phyloP scores from a whole-genome alignment of 2,888 invertebrate genomes.

The Agrotis puta region DNA sequence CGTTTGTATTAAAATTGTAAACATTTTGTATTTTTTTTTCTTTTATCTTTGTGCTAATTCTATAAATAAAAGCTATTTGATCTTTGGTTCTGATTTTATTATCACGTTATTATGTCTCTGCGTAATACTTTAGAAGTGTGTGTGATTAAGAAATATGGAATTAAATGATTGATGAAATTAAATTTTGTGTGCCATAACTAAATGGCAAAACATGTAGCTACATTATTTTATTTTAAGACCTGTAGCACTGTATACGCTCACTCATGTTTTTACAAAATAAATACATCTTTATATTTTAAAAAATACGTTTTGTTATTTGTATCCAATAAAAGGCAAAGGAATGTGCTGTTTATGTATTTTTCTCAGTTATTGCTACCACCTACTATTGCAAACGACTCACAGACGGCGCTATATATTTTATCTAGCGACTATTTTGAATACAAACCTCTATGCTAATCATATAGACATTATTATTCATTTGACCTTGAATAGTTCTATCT shows the following conservation, averaged over 20 bases:
- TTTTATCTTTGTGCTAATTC: conserved; percentile 29
- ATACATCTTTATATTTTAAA: too few relatives aligned
- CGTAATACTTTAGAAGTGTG: conserved; percentile 4
- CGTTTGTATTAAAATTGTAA: conserved; percentile 26
- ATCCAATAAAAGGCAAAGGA: not conserved
- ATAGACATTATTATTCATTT: not conserved
- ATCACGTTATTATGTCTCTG: conserved; percentile 20
- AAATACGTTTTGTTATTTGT: conserved; percentile 20
- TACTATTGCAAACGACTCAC: conserved; percentile 7
- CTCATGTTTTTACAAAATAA: too few relatives aligned
- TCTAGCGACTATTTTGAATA: conserved; percentile 4
- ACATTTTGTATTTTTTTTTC: conserved; percentile 4
- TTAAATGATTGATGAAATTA: conserved; percentile 28
- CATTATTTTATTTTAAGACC: too few relatives aligned
- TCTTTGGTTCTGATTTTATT: conserved; percentile 24
- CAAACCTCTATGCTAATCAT: not conserved
- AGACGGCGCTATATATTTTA: not conserved
- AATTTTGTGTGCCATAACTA: too few relatives aligned
- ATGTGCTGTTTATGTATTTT: not conserved
- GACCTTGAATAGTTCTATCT: not conserved
- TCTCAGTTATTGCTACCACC: not conserved
- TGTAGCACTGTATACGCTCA: too few relatives aligned
- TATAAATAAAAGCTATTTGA: conserved; percentile 26
- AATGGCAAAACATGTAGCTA: too few relatives aligned
- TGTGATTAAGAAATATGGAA: conserved; percentile 19